phyloP scores from a whole-genome alignment of 2,113 vertebrate species.

The Furnarius figulus region DNA sequence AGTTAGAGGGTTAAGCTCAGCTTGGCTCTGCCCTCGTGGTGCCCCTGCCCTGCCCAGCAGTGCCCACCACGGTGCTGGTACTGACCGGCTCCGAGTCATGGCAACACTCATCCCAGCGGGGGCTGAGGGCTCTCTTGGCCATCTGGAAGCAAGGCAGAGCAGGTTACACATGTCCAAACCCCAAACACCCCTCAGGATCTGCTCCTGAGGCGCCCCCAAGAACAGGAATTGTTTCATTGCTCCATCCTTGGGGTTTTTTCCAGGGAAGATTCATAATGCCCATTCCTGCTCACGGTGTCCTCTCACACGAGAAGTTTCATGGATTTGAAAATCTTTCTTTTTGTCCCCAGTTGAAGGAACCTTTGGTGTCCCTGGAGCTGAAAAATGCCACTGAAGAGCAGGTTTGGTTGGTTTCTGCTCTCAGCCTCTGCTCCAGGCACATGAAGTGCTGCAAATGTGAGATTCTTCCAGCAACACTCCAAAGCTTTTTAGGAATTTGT shows the following conservation, averaged over 20 bases:
- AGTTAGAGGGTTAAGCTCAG: background rate
- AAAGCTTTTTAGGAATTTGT: background rate
- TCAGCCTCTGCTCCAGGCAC: background rate
- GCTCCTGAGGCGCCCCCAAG: background rate
- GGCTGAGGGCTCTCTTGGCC: slow-evolving; percentile 89
- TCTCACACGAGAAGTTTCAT: background rate
- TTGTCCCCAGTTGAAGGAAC: background rate
- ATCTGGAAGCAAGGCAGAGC: slow-evolving; percentile 93
- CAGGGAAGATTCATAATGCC: background rate
- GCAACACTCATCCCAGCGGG: slow-evolving; percentile 94
- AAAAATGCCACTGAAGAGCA: background rate
- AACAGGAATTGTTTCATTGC: background rate
- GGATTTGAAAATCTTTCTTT: background rate
- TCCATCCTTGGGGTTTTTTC: background rate
- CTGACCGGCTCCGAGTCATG: slow-evolving; percentile 96
- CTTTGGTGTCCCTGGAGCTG: background rate
- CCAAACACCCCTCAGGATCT: slow-evolving; percentile 8
- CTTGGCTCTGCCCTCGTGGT: background rate
- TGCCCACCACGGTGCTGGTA: slow-evolving; percentile 58
- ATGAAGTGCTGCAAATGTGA: background rate
- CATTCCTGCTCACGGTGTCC: background rate
- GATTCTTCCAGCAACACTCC: background rate
- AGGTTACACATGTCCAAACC: slow-evolving; percentile 75
- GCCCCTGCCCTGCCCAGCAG: too few relatives aligned
- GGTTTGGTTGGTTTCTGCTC: background rate